Conservation (phyloP, 2,113 vertebrate genomes). For the Syngnathus scovelli region DNA sequence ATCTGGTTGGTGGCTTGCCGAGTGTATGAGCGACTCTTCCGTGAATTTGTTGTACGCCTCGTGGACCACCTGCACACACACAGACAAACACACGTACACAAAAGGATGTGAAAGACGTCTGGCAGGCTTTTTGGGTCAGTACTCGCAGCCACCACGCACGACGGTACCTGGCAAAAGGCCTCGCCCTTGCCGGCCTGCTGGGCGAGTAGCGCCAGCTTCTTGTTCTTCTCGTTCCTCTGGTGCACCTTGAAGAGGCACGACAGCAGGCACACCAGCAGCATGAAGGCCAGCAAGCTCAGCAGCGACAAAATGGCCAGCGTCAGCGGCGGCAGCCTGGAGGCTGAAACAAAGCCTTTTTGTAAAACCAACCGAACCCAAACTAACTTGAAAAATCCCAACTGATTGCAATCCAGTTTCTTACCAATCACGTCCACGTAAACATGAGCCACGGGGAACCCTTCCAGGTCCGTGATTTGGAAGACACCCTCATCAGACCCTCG, state of each 20-base stretch:
- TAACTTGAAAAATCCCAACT: no score
- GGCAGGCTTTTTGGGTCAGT: neutral
- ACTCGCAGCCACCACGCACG: neutral
- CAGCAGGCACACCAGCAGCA: constrained; percentile 68
- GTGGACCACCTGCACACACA: constrained; percentile 66
- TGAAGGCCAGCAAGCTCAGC: constrained; percentile 62
- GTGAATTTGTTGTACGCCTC: constrained; percentile 68
- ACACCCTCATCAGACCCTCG: constrained; percentile 41
- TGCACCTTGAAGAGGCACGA: constrained; percentile 68
- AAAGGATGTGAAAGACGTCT: no score
- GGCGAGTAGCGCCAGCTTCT: constrained; percentile 62
- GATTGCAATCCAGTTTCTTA: constrained; percentile 28
- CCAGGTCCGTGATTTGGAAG: constrained; percentile 65
- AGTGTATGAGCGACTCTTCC: constrained; percentile 67
- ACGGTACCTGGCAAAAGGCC: constrained; percentile 69
- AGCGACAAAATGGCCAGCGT: constrained; percentile 63
- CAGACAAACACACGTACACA: constrained; percentile 18
- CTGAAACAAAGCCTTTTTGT: constrained; percentile 22
- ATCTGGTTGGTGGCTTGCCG: constrained; percentile 49
- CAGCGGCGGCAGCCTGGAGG: constrained; percentile 59
- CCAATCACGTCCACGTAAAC: constrained; percentile 61
- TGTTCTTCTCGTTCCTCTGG: constrained; percentile 63
- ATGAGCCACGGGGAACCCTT: constrained; percentile 58
- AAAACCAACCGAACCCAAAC: no score
- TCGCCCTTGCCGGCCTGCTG: constrained; percentile 67